Base-by-base conservation (phyloP, 2,113 vertebrate species). In the Taurulus bubalis region DNA sequence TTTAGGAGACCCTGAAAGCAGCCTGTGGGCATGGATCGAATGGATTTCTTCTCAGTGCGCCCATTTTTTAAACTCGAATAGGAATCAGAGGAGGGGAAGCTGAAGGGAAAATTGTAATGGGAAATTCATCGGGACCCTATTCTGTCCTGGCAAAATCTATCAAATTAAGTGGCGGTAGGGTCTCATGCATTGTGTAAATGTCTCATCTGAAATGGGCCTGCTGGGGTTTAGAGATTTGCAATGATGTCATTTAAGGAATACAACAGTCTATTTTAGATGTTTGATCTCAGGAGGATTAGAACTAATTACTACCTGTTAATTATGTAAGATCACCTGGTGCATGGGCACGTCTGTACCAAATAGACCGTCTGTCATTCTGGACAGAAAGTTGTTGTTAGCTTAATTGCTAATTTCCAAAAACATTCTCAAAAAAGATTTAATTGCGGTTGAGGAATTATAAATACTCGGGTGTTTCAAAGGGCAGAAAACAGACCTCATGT, bases 1-100 rank as follows among this genome's bases (percentile, higher is more conserved):
- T 93, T 93, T 89, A 91, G 89, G 84, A 89, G 72, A 45, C 78
- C 84, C 83, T 91, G 87, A 92, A 92, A 91, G 89, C 88, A 74
- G 90, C 86, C 85, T 16, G 59, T 85, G 85, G 90, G 74, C 90
- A 87, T 42, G 83, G 75, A 92, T 86, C 87, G 47, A 92, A 94
- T 92, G 77, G 89, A 94, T 92, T 94, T 92, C 73, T 89, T 85
- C 83, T 87, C 75, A 56, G 66, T 90, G 81, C 79, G 81, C 82
- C 80, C 77, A 86, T 92, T 91, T 90, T 85, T 85, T 74, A 82
- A 91, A 91, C 89, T 83, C 92, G 78, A 89, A 91, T 87, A 85
- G 79, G 88, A 92, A 88, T 92, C 73, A 89, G 73, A 74, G 69
- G 69, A 79, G 51, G 75, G 59, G 38, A 79, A 73, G 63, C 66